Percentiles rank a stretch among this genome's conserved stretches.
Evolutionary conservation across 2,113 vertebrate genomes (phyloP).

Genomic region (Tachycineta bicolor): DNA sequence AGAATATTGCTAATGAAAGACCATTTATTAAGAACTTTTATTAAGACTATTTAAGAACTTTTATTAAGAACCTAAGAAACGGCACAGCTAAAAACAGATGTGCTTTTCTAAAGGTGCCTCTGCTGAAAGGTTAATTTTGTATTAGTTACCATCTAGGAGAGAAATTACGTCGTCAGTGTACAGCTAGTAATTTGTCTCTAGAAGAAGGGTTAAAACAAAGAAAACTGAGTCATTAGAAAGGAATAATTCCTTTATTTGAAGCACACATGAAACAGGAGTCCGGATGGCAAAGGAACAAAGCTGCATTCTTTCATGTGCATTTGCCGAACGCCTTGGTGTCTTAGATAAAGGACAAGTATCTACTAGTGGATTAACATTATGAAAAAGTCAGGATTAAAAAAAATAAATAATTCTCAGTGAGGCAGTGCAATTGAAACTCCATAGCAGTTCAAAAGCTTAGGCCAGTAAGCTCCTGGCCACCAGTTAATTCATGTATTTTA

Average conservation of each 20-base stretch:
- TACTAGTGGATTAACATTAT: conserved; percentile 51
- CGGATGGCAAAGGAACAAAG: conserved; percentile 61
- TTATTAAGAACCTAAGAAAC: background rate
- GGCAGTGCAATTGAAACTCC: conserved; percentile 19
- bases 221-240: conserved; percentile 40
- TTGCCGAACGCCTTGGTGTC: conserved; percentile 20
- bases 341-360: conserved; percentile 59
- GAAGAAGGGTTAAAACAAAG: conserved; percentile 25
- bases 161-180: background rate
- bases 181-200: background rate
- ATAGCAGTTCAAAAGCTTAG: conserved; percentile 20
- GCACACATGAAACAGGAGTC: conserved; percentile 12
- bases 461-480: conserved; percentile 13
- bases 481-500: conserved; percentile 12
- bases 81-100: background rate
- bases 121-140: background rate
- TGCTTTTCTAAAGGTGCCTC: background rate
- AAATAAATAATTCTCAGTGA: background rate
- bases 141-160: background rate
- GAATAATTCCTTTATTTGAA: conserved; percentile 24
- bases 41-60: background rate
- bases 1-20: background rate
- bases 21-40: background rate
- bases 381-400: conserved; percentile 60
- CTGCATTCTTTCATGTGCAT: conserved; percentile 44